phyloP scores from a whole-genome alignment of 2,888 invertebrate genomes.

The Mythimna pallens region DNA sequence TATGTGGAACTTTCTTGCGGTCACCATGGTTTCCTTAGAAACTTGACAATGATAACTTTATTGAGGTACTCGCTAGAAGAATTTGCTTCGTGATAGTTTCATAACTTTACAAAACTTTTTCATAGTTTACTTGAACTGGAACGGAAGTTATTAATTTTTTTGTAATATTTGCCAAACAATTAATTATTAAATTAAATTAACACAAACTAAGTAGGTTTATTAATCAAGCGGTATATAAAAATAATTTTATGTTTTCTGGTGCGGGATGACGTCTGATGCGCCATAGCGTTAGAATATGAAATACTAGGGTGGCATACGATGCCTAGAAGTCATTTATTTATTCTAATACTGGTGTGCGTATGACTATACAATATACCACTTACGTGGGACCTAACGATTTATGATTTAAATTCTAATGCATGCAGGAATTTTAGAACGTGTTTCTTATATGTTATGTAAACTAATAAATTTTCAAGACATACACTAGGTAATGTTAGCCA shows the following conservation, averaged over 20 bases:
- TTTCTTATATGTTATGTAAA: no score
- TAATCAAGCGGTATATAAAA: neutral
- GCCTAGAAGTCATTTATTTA: neutral
- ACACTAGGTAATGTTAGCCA: no score
- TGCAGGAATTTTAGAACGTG: neutral
- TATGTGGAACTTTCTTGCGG: conserved; percentile 82
- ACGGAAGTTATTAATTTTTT: accelerated
- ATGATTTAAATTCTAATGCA: neutral
- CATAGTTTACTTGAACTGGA: neutral
- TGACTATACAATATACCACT: no score
- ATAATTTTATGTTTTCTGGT: neutral
- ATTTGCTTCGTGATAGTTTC: conserved; percentile 30
- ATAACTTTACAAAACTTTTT: neutral
- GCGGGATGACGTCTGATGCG: conserved; percentile 6
- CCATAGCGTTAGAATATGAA: conserved; percentile 37
- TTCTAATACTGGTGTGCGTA: neutral
- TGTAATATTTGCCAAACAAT: neutral
- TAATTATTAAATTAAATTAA: neutral
- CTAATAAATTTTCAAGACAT: no score
- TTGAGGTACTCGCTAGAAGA: conserved; percentile 31
- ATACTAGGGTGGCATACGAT: conserved; percentile 30
- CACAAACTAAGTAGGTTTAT: neutral
- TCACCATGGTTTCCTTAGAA: conserved; percentile 76
- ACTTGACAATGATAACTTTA: conserved; percentile 65
- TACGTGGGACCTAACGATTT: no score